Percentiles rank a stretch among this genome's conserved stretches.
phyloP scores from a whole-genome alignment of 2,797 vertebrate genomes.

The Notolepis coatsorum region DNA sequence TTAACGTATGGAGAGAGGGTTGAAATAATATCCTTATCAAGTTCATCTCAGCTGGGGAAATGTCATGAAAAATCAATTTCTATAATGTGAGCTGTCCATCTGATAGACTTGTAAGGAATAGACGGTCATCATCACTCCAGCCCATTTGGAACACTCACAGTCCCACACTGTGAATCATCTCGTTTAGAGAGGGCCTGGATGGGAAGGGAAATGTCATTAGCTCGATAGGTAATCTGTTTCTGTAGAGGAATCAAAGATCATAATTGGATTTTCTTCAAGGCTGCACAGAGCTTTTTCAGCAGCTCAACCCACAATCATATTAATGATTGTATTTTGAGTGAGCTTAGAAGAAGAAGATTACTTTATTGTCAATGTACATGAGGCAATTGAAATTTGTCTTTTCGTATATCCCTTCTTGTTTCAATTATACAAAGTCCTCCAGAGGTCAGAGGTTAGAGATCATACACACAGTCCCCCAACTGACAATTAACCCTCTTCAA shows the following conservation, averaged over 20 bases:
- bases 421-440: no score
- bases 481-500: no score
- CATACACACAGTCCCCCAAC: no score
- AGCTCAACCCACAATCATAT: conserved; percentile 62
- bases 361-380: no score
- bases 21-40: conserved; percentile 57
- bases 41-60: conserved; percentile 58
- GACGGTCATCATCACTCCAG: conserved; percentile 61
- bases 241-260: conserved; percentile 75
- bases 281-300: conserved; percentile 70
- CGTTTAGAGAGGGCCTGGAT: conserved; percentile 73
- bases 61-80: conserved; percentile 62
- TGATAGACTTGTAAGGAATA: conserved; percentile 74
- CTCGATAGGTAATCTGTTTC: conserved; percentile 78
- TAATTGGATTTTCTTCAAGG: conserved; percentile 80
- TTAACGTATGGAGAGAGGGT: conserved; percentile 49
- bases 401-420: no score
- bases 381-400: no score
- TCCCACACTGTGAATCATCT: conserved; percentile 66
- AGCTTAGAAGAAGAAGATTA: conserved; percentile 54
- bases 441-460: no score
- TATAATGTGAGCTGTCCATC: conserved; percentile 65
- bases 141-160: conserved; percentile 68
- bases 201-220: conserved; percentile 76
- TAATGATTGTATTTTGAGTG: conserved; percentile 63